Conservation (phyloP, 2,113 vertebrate genomes). For the Ornithorhynchus anatinus region DNA sequence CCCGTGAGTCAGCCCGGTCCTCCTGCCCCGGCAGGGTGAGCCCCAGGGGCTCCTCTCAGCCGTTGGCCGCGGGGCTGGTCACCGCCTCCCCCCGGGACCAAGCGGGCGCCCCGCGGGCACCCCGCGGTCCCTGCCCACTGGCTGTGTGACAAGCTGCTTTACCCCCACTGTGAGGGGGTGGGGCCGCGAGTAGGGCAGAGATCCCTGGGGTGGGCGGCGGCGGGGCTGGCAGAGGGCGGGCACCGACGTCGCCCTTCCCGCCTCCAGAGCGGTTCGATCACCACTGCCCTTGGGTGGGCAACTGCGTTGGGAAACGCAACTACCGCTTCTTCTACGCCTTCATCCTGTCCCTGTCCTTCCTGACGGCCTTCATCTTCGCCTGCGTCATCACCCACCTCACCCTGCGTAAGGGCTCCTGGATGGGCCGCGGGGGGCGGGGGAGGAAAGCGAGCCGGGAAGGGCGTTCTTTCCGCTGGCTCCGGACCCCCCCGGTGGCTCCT, state of each 20-base stretch:
- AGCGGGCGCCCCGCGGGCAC: background rate
- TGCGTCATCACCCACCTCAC: constrained; percentile 93
- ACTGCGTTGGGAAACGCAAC: constrained; percentile 96
- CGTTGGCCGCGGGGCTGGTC: no score
- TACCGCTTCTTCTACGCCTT: constrained; percentile 97
- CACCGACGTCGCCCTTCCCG: background rate
- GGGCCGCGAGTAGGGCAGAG: background rate
- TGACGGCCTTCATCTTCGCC: constrained; percentile 95
- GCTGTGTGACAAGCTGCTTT: no score
- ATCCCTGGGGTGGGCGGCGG: background rate
- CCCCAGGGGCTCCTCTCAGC: no score
- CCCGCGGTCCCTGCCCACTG: background rate
- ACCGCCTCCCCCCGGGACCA: no score
- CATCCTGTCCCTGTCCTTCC: constrained; percentile 94
- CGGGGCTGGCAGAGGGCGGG: fast-evolving
- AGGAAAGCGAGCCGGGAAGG: fast-evolving
- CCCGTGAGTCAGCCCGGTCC: constrained; percentile 5
- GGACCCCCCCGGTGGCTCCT: background rate
- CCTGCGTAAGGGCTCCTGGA: constrained; percentile 83
- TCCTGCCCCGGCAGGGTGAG: background rate
- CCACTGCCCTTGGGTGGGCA: constrained; percentile 97
- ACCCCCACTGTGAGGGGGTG: background rate
- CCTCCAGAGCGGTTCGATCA: constrained; percentile 92
- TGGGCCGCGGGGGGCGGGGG: background rate
- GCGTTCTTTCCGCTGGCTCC: background rate